Evolutionary conservation across 2,888 invertebrate species (phyloP).

Genomic region (Oscheius myriophilus): DNA sequence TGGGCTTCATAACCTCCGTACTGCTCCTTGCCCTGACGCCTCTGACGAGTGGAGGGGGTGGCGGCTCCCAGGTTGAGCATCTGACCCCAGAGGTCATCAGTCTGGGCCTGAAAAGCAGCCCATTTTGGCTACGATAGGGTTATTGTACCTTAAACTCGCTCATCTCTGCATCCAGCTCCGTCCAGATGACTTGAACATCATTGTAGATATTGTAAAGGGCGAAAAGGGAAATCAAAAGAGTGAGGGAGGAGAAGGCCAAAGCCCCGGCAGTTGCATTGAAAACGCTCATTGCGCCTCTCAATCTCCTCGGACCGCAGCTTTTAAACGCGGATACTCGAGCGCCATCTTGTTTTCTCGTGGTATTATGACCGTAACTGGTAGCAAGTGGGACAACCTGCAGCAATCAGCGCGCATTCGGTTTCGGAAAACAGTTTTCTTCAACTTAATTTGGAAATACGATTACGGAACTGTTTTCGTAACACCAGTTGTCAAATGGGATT

Average conservation of each 20-base stretch:
- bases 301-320: no score
- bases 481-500: no score
- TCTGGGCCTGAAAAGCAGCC: constrained; percentile 38
- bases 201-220: constrained; percentile 54
- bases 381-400: no score
- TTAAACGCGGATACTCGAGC: no score
- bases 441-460: no score
- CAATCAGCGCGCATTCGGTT: no score
- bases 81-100: constrained; percentile 55
- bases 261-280: constrained; percentile 54
- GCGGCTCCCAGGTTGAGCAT: constrained; percentile 58
- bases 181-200: constrained; percentile 55
- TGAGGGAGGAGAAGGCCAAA: constrained; percentile 52
- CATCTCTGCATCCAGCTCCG: constrained; percentile 55
- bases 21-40: constrained; percentile 54
- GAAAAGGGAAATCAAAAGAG: constrained; percentile 55
- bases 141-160: constrained; percentile 50
- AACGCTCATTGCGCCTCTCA: constrained; percentile 40
- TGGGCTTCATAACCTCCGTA: constrained; percentile 60
- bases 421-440: no score
- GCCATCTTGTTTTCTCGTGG: no score
- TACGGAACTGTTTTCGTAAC: no score
- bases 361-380: no score
- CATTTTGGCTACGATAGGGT: not conserved
- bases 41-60: constrained; percentile 48